Evolutionary conservation across 1,140 invertebrate genomes (phyloP), one percentile per base, ranked within the genome.

Genomic region (Agrilus planipennis): DNA sequence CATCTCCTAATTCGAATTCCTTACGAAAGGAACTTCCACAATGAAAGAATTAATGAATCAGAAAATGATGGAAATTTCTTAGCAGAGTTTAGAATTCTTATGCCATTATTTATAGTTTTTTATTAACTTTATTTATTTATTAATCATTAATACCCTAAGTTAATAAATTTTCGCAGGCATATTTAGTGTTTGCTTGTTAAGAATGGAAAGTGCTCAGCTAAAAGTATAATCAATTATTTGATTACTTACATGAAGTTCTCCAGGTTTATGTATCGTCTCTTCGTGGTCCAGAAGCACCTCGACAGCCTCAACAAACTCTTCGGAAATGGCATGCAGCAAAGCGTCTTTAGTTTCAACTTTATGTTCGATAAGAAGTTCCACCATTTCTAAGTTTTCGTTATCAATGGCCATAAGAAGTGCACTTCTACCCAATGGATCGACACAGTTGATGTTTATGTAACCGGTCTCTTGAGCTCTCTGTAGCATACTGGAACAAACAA

Each of bases 381-480:
- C 89, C 92, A 98, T 97, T 67, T 98, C 93, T 44, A 97, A 74
- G 66, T 99, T 98, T 71, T 99, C 94, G 69, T 96, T 97, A 69
- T 99, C 93, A 48, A 99, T 98, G 42, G 93, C 91, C 86, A 93
- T 93, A 32, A 93, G 73, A 6, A 94, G 73, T 1, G 89, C 90
- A 34, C 84, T 86, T 49, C 89, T 70, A 23, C 89, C 94, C 51
- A 98, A 70, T 1, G 92, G 90, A 71, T 98, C 94, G 30, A 94
- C 87, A 67, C 93, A 97, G 68, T 99, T 96, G 52, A 96, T 86
- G 68, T 97, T 94, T 59, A 97, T 80, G 60, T 80, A 77, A 0
- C 77, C 76, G 11, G 81, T 80, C 55, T 86, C 83, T 44, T 77
- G 71, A 1, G 83, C 80, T 41, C 76, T 73, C 55, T 86, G 77